phyloP scores from a whole-genome alignment of 2,888 invertebrate genomes.

The Dilophus febrilis region DNA sequence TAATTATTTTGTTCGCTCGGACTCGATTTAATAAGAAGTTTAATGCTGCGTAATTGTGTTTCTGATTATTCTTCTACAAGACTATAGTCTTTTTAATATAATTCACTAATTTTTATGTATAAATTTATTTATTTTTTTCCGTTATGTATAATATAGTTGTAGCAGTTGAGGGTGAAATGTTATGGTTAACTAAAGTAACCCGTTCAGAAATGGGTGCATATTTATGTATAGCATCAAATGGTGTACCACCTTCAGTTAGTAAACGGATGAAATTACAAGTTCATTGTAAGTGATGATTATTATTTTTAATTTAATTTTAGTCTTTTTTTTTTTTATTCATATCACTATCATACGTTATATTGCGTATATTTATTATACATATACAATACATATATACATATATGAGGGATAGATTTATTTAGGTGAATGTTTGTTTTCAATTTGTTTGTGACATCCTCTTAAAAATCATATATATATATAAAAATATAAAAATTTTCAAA shows the following conservation, averaged over 20 bases:
- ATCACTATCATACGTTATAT: no score
- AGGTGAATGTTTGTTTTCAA: not conserved
- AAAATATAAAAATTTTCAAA: not conserved
- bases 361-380: not conserved
- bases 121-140: no score
- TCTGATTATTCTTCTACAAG: no score
- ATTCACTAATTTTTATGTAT: no score
- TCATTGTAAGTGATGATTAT: slow-evolving; percentile 53
- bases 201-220: slow-evolving; percentile 81
- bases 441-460: not conserved
- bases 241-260: slow-evolving; percentile 75
- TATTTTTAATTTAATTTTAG: not conserved
- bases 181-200: slow-evolving; percentile 70
- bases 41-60: not conserved
- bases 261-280: slow-evolving; percentile 82
- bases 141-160: slow-evolving; percentile 37
- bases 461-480: no score
- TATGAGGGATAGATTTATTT: no score
- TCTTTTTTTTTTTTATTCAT: no score
- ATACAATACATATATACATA: no score
- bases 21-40: no score
- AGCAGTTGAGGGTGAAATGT: slow-evolving; percentile 60
- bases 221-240: slow-evolving; percentile 76
- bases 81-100: no score
- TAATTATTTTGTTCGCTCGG: no score